phyloP scores from a whole-genome alignment of 2,113 vertebrate genomes.

The Bujurquina vittata region DNA sequence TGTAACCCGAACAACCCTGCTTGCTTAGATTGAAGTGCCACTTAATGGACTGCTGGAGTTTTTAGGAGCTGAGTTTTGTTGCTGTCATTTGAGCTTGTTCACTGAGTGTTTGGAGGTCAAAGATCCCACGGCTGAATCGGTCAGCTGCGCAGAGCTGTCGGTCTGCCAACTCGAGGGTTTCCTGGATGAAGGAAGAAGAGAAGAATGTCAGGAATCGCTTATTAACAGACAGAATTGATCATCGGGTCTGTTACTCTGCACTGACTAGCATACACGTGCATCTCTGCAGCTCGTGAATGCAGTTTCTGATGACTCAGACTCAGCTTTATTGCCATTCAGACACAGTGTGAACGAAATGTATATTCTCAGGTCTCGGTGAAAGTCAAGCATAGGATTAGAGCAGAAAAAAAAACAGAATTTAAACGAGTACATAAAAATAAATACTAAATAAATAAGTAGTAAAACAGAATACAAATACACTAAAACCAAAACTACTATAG shows the following conservation, averaged over 20 bases:
- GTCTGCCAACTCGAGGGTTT: constrained; percentile 6
- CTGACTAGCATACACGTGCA: background rate
- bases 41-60: background rate
- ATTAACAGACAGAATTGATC: no score
- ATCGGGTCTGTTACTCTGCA: accelerated
- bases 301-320: background rate
- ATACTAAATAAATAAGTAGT: no score
- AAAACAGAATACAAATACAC: no score
- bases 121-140: background rate
- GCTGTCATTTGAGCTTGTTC: background rate
- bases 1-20: background rate
- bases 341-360: no score
- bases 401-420: no score
- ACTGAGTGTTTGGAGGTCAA: background rate
- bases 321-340: no score
- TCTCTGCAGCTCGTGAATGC: background rate
- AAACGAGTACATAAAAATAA: no score
- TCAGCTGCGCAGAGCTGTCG: background rate
- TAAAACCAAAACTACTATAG: no score
- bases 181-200: constrained; percentile 11
- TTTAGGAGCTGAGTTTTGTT: background rate
- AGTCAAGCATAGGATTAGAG: no score
- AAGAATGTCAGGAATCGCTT: background rate
- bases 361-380: no score
- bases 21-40: background rate